Conservation (phyloP, 2,113 vertebrate genomes). For the Anarrhichthys ocellatus region DNA sequence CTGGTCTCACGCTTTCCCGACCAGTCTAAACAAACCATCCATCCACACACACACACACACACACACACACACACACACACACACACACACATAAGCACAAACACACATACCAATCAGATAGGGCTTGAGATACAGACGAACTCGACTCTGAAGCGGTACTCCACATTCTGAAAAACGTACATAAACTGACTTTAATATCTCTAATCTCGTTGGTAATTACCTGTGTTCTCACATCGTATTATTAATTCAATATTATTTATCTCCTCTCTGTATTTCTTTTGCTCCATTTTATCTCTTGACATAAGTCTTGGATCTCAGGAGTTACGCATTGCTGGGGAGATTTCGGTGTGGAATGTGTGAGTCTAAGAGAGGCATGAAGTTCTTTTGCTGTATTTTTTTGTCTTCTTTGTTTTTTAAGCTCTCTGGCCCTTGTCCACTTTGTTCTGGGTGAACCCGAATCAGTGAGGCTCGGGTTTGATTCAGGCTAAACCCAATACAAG, state of each 20-base stretch:
- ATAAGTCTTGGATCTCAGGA: constrained; percentile 38
- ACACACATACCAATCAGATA: constrained; percentile 69
- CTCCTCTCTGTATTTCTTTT: not conserved
- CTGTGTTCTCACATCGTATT: not conserved
- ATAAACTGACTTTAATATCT: constrained; percentile 28
- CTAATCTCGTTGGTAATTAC: not conserved
- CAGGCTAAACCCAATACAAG: constrained; percentile 60
- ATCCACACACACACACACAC: constrained; percentile 49
- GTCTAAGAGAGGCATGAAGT: constrained; percentile 16
- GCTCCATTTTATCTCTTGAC: constrained; percentile 24
- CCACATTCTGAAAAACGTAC: constrained; percentile 19
- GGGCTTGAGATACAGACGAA: constrained; percentile 52
- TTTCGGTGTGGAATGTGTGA: constrained; percentile 38
- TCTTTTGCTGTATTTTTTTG: constrained; percentile 1
- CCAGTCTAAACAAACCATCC: constrained; percentile 82
- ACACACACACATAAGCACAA: constrained; percentile 38
- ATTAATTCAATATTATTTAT: constrained; percentile 16
- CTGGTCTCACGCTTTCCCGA: constrained; percentile 81
- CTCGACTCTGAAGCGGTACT: constrained; percentile 28
- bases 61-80: constrained; percentile 57
- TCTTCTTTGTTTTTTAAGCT: constrained; percentile 1
- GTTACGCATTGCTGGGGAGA: constrained; percentile 48
- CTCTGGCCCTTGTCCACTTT: constrained; percentile 10
- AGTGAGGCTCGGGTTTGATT: constrained; percentile 45
- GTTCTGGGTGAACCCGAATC: constrained; percentile 58